A percentile compares a stretch with the other conserved stretches of the same genome.
These are phyloP conservation scores for Stegana nigrithorax DNA, from an alignment of 2,888 invertebrate species.

Conservation along the genomic window DNA sequence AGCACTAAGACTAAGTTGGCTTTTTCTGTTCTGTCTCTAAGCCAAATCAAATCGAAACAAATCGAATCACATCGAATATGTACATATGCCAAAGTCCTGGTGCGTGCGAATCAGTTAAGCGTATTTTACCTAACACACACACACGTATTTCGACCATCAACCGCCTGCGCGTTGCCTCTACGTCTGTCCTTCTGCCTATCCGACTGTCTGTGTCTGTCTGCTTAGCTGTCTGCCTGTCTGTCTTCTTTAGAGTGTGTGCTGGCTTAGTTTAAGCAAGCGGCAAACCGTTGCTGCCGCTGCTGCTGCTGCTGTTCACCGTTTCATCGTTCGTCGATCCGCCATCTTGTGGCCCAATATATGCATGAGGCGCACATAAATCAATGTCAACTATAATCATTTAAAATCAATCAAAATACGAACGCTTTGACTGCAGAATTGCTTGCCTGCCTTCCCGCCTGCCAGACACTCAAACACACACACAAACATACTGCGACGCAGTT, in stretches of 20 bases:
- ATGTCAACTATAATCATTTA: slow-evolving; percentile 68
- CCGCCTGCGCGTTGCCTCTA: slow-evolving; percentile 31
- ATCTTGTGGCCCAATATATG: slow-evolving; percentile 64
- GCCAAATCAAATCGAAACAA: slow-evolving; percentile 39
- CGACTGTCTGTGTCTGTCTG: neutral
- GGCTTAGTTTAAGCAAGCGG: no score
- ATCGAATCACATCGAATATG: slow-evolving; percentile 1
- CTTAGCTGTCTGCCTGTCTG: no score
- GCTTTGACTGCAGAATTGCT: slow-evolving; percentile 64
- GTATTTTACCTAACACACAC: slow-evolving; percentile 45
- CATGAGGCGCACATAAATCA: slow-evolving; percentile 65
- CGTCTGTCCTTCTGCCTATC: slow-evolving; percentile 16
- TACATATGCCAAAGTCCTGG: slow-evolving; percentile 25
- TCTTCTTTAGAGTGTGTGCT: neutral
- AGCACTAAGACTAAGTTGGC: no score
- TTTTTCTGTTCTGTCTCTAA: no score
- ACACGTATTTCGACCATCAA: slow-evolving; percentile 38
- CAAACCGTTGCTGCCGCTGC: slow-evolving; percentile 18
- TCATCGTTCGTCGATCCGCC: slow-evolving; percentile 36
- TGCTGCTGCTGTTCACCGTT: slow-evolving; percentile 26
- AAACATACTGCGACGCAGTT: neutral
- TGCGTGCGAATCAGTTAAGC: slow-evolving; percentile 52
- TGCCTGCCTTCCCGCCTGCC: slow-evolving; percentile 44
- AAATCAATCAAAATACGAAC: slow-evolving; percentile 68
- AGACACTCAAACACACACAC: slow-evolving; percentile 7